Evolutionary conservation across 2,888 invertebrate genomes (phyloP), one percentile per base, ranked within the genome.

Genomic region (Heliconius ethilla): DNA sequence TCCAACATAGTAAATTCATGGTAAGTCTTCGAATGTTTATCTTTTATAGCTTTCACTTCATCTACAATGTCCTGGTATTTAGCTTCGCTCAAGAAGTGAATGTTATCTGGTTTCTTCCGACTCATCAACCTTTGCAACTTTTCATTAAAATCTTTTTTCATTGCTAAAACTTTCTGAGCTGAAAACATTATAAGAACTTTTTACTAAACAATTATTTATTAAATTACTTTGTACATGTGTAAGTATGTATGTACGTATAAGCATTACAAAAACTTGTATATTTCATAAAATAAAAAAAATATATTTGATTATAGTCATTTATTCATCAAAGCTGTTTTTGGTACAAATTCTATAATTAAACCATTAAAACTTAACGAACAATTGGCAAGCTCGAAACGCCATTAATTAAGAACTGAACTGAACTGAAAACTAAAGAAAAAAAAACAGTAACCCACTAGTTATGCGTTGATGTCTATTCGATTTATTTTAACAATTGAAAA

Each of bases 1-100:
- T 89, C 85, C 59, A 93, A 83, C 86, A 90, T 87, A 85, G 88
- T 90, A 62, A 87, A 92, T 77, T 93, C 93, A 29, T 90, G 87
- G 77, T 87, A 92, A 37, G 82, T 84, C 82, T 92, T 93, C 13
- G 83, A 45, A 27, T 37, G 25, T 81, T 90, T 90, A 13, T 77
- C 81, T 83, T 91, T 92, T 0, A 90, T 84, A 73, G 86, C 82
- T 74, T 89, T 89, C 11, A 92, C 83, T 79, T 92, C 90, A 40
- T 77, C 83, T 63, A 92, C 87, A n/a, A 92, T 89, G 3, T 92
- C 89, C 67, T 87, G 80, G 81, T 93, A 93, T 45, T 87, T 82
- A 3, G 81, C 67, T 65, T 82, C 70, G n/a, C 83, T 85, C 29
- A 93, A 89, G 6, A 89, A 85, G 78, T 90, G 89, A 6, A 86